Percentiles rank a stretch among this genome's conserved stretches.
These are phyloP conservation scores for Drosophila auraria DNA, from an alignment of 1,140 invertebrate species.

Conservation along the genomic window DNA sequence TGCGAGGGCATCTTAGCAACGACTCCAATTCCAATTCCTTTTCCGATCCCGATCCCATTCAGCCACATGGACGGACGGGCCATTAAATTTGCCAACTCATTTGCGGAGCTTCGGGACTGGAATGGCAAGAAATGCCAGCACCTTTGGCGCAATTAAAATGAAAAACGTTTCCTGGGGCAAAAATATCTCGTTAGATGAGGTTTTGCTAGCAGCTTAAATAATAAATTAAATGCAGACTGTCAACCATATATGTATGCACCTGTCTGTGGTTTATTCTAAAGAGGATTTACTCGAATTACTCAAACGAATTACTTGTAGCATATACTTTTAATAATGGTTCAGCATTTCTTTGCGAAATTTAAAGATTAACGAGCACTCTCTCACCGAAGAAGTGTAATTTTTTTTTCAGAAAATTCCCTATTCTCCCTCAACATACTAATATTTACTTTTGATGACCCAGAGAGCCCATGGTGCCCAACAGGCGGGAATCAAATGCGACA, in stretches of 20 bases:
- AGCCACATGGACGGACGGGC: slow-evolving; percentile 15
- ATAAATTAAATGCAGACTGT: slow-evolving; percentile 20
- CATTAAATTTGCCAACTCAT: slow-evolving; percentile 45
- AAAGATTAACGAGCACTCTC: no score
- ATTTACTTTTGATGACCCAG: slow-evolving; percentile 31
- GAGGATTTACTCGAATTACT: background rate
- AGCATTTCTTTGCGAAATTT: background rate
- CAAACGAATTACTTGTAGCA: background rate
- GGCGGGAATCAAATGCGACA: slow-evolving; percentile 48
- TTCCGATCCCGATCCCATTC: background rate
- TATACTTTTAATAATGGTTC: background rate
- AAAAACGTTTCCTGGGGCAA: slow-evolving; percentile 18
- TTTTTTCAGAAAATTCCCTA: background rate
- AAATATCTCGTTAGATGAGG: slow-evolving; percentile 6
- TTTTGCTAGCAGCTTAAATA: slow-evolving; percentile 1
- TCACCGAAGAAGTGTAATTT: background rate
- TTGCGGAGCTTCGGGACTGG: slow-evolving; percentile 14
- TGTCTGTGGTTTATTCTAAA: background rate
- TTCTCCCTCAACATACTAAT: background rate
- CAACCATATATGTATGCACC: background rate
- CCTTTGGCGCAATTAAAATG: slow-evolving; percentile 30
- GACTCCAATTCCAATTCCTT: background rate
- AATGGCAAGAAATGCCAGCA: slow-evolving; percentile 12
- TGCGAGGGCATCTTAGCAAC: slow-evolving; percentile 6
- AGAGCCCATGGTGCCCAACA: slow-evolving; percentile 42